Conservation (phyloP, 2,888 invertebrate species). For the Cosmorhoe ocellata region DNA sequence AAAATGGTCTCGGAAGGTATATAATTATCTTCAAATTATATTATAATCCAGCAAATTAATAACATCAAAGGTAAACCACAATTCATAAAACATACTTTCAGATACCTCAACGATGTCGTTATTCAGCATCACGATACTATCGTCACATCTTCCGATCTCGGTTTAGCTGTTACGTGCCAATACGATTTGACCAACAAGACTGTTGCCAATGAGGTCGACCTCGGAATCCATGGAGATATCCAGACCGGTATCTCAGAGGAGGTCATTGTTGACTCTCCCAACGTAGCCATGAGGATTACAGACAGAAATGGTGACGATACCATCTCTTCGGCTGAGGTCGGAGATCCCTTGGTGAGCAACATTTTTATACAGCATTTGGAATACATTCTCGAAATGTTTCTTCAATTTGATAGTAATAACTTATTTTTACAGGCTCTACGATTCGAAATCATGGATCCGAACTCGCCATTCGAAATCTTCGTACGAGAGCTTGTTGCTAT, state of each 20-base stretch:
- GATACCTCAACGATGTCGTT: slow-evolving; percentile 94
- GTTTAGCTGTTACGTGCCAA: slow-evolving; percentile 95
- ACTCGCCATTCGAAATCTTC: slow-evolving; percentile 97
- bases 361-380: slow-evolving; percentile 11
- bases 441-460: slow-evolving; percentile 95
- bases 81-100: slow-evolving; percentile 42
- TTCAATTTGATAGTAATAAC: not conserved
- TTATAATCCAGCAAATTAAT: not conserved
- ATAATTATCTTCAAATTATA: slow-evolving; percentile 21
- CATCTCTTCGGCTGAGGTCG: slow-evolving; percentile 94
- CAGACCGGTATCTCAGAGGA: slow-evolving; percentile 93
- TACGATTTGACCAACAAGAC: slow-evolving; percentile 97
- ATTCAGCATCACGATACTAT: slow-evolving; percentile 98
- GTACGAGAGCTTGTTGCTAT: slow-evolving; percentile 96
- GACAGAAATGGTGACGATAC: slow-evolving; percentile 92
- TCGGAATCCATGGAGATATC: slow-evolving; percentile 94
- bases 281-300: slow-evolving; percentile 96
- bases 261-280: slow-evolving; percentile 96
- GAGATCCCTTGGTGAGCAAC: slow-evolving; percentile 88
- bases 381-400: slow-evolving; percentile 5
- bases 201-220: slow-evolving; percentile 94
- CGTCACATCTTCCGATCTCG: slow-evolving; percentile 96
- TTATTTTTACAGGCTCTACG: slow-evolving; percentile 84
- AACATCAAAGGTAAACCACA: slow-evolving; percentile 2
- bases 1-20: slow-evolving; percentile 91